A percentile compares a stretch with the other conserved stretches of the same genome.
phyloP scores from a whole-genome alignment of 2,797 vertebrate genomes.

The Epinephelus awoara region DNA sequence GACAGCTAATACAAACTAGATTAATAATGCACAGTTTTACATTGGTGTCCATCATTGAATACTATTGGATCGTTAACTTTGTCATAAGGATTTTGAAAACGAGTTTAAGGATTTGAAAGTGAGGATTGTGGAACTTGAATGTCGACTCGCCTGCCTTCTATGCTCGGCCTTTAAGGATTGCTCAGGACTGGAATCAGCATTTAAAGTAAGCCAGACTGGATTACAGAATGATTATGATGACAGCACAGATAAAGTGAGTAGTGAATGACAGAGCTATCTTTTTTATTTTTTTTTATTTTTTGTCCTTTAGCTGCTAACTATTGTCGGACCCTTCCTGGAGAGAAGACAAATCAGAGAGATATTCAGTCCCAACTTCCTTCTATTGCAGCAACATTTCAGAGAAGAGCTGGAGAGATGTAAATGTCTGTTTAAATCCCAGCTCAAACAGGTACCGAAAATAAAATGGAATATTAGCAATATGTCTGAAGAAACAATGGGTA shows the following conservation, averaged over 20 bases:
- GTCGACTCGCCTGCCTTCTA: constrained; percentile 83
- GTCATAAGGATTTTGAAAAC: constrained; percentile 84
- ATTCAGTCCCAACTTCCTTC: constrained; percentile 85
- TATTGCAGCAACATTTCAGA: constrained; percentile 84
- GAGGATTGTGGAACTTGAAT: constrained; percentile 84
- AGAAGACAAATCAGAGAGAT: constrained; percentile 85
- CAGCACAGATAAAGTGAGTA: background rate
- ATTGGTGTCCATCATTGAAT: background rate
- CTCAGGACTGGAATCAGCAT: constrained; percentile 86
- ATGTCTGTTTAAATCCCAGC: constrained; percentile 79
- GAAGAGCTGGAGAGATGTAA: constrained; percentile 87
- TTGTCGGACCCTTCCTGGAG: constrained; percentile 88
- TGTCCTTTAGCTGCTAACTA: constrained; percentile 82
- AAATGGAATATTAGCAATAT: background rate
- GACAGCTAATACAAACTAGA: background rate
- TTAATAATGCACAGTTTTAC: background rate
- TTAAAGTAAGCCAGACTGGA: constrained; percentile 83
- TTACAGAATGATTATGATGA: background rate
- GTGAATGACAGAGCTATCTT: background rate
- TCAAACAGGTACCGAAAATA: constrained; percentile 80
- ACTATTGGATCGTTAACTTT: constrained; percentile 23
- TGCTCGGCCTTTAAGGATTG: constrained; percentile 87
- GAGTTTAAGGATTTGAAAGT: constrained; percentile 84
- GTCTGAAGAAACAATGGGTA: background rate
- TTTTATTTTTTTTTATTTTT: constrained; percentile 1